Base-by-base conservation (phyloP, 1,140 invertebrate genomes). In the Leptinotarsa defecta region DNA sequence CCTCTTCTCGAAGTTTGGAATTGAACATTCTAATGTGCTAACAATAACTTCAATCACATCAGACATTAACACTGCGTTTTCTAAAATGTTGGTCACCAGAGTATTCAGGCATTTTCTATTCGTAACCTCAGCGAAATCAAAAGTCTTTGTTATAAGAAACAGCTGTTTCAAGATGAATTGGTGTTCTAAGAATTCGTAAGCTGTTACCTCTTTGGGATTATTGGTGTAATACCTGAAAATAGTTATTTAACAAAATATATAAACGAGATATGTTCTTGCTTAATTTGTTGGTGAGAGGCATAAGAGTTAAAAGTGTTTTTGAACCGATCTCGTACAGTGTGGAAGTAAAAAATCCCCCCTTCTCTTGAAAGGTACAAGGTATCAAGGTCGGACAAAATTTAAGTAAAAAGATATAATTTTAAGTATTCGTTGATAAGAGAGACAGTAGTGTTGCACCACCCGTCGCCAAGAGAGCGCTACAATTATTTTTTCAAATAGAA, bases 151-250 rank as follows among this genome's bases (percentile, higher is more conserved):
- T 27, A 76, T 74, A 6, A 74, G 34, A 76, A 78, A 78, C 22
- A 78, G 57, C n/a, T 78, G 74, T 69, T 78, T 76, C 3, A 78
- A 27, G 22, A 78, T 76, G 63, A 74, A 76, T 63, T 78, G 77
- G 22, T 76, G 62, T 72, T 76, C 68, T 43, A 78, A 43, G 27
- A 76, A 76, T 13, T 76, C 74, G 43, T 24, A 49, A 34, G 62
- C 69, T 61, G 74, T 57, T 57, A 67, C 62, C n/a, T 52, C 70
- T 48, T 49, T 71, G 13, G 63, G 69, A 13, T 43, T 22, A 34
- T 68, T 52, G 11, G 34, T 17, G 34, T 61, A 76, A 43, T 65
- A 76, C 27, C 74, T 76, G 49, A 19, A 76, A 76, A 68, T 8
- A 67, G 4, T 19, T 57, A 69, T 48, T 69, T 15, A 48, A 15